These are phyloP conservation scores for Poicephalus meyeri DNA, from an alignment of 2,113 vertebrate genomes.

Conservation along the genomic window DNA sequence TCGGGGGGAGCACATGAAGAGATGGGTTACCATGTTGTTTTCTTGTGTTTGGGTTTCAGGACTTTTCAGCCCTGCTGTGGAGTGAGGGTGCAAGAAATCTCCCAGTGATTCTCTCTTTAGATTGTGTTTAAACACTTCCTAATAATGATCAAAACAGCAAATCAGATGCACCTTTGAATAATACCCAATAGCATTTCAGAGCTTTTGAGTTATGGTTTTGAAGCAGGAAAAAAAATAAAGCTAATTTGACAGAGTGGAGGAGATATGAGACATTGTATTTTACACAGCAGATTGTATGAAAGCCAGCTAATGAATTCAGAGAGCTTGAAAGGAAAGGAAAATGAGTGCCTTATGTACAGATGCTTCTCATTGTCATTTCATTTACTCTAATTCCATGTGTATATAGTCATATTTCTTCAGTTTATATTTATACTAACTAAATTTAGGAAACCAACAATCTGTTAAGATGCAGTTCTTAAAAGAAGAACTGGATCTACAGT, in stretches of 20 bases:
- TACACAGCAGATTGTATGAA: background rate
- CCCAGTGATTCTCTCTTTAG: background rate
- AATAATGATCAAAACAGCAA: background rate
- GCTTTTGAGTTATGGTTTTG: background rate
- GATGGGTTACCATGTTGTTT: background rate
- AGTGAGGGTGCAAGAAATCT: background rate
- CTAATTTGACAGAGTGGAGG: background rate
- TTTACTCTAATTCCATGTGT: background rate
- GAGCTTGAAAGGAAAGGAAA: slow-evolving; percentile 9
- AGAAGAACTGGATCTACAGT: background rate
- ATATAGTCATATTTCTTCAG: background rate
- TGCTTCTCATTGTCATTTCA: background rate
- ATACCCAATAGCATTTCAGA: background rate
- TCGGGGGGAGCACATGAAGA: background rate
- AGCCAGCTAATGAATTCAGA: background rate
- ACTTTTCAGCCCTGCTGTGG: background rate
- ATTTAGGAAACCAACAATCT: background rate
- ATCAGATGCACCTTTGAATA: background rate
- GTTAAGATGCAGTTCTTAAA: background rate
- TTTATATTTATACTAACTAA: background rate
- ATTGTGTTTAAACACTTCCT: background rate
- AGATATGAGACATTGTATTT: background rate
- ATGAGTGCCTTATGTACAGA: background rate
- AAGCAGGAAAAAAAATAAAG: background rate
- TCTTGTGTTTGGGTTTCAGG: background rate